Evolutionary conservation across 2,888 invertebrate species (phyloP).

Genomic region (Lissocephala sabroskyi): DNA sequence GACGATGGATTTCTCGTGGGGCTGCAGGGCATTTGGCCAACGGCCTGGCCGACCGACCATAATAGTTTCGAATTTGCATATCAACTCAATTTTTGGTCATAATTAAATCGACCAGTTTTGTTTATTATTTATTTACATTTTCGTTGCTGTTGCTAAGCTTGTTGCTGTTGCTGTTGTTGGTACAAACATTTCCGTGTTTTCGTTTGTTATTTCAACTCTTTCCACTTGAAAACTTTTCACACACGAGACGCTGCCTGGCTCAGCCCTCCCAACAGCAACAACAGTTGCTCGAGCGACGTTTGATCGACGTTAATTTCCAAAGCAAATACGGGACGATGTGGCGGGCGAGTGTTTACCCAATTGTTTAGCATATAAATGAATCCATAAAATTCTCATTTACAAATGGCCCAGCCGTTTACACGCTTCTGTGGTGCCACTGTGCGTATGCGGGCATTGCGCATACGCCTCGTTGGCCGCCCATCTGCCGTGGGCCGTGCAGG

Average conservation of each 20-base stretch:
- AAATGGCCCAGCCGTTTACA: slow-evolving; percentile 22
- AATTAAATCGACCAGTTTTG: slow-evolving; percentile 56
- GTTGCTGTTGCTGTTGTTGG: no score
- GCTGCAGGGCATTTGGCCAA: slow-evolving; percentile 21
- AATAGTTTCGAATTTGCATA: slow-evolving; percentile 44
- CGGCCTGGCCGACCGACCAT: slow-evolving; percentile 21
- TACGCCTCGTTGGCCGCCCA: no score
- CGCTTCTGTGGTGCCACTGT: not conserved
- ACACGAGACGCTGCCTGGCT: not conserved
- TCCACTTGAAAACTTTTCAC: slow-evolving; percentile 1
- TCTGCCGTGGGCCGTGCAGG: no score
- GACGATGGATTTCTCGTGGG: no score
- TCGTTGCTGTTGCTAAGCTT: slow-evolving; percentile 16
- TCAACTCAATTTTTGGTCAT: slow-evolving; percentile 46
- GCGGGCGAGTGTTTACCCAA: slow-evolving; percentile 46
- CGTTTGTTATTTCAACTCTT: slow-evolving; percentile 10
- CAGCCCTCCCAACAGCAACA: no score
- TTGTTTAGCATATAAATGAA: slow-evolving; percentile 38
- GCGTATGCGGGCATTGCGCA: slow-evolving; percentile 10
- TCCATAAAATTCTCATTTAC: slow-evolving; percentile 17
- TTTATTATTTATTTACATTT: slow-evolving; percentile 46
- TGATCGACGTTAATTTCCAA: slow-evolving; percentile 40
- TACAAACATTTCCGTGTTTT: slow-evolving; percentile 45
- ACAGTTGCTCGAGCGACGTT: not conserved
- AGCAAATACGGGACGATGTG: slow-evolving; percentile 30